Base-by-base conservation (phyloP, 2,888 invertebrate genomes). In the Pemphredon lugubris region DNA sequence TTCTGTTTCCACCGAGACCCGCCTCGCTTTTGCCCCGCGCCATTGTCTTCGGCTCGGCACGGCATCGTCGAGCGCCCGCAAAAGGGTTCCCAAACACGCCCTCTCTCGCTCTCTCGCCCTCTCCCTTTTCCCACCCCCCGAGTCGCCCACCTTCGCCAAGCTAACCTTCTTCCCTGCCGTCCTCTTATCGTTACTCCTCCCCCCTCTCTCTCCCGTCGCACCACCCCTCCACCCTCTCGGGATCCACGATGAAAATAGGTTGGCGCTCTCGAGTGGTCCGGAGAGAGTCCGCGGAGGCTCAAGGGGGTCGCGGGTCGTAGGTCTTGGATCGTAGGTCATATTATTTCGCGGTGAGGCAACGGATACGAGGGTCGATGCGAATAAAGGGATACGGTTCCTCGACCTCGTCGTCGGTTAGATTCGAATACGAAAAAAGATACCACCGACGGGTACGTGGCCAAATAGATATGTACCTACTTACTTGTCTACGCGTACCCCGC, bases 211-310 rank as follows among this genome's bases (percentile, higher is more conserved):
- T n/a, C 34, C 37, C 9, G 32, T 30, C 7, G 32, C 40, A 18
- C 48, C 32, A n/a, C 18, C 23, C 7, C 48, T 13, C 34, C 53
- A 13, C 48, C 60, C 16, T 2, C 51, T n/a, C 32, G 18, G 45
- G 50, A 73, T 55, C 60, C 77, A 50, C 59, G 70, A 70, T 66
- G 74, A 69, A 82, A 79, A 83, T 71, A 71, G 75, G 67, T 75
- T 70, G 65, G 53, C 65, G 50, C 73, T 72, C 61, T 72, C 61
- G 47, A 71, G 68, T 66, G 66, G 60, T 55, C 66, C 64, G 50
- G 45, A 54, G 53, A 54, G 37, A 53, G 45, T 21, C 34, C 54
- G 16, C 13, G 21, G 16, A 44, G 42, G 9, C 45, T 72, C 34
- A 40, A 76, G 48, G 69, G 63, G 76, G 73, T 73, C 69, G 73